Percentiles rank a stretch among this genome's conserved stretches.
Evolutionary conservation across 2,113 vertebrate species (phyloP).

Genomic region (Sturnira hondurensis): DNA sequence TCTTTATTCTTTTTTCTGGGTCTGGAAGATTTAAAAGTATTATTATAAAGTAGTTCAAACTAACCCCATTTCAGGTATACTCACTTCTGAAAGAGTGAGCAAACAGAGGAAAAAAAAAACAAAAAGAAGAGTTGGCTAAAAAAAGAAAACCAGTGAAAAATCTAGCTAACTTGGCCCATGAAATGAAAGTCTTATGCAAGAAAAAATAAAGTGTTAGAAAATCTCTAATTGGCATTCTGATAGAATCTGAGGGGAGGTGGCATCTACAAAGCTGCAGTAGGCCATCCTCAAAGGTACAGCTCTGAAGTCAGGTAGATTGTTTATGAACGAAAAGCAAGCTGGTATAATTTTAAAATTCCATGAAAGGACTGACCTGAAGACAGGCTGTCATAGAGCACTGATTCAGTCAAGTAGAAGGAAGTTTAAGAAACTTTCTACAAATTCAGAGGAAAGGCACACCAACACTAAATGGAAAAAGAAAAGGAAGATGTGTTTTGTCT

Average conservation of each 20-base stretch:
- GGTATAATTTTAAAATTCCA: neutral
- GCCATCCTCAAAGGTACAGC: neutral
- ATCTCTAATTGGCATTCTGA: neutral
- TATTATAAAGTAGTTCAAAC: neutral
- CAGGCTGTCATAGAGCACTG: neutral
- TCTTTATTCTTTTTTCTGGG: neutral
- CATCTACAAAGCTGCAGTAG: neutral
- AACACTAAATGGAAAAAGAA: neutral
- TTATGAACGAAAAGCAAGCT: neutral
- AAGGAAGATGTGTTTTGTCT: neutral
- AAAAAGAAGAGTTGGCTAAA: neutral
- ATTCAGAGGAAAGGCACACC: neutral
- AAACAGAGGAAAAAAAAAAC: neutral
- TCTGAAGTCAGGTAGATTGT: neutral
- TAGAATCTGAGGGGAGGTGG: neutral
- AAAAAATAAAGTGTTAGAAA: neutral
- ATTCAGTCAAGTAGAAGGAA: neutral
- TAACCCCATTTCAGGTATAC: neutral
- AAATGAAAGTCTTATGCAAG: neutral
- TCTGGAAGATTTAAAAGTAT: neutral
- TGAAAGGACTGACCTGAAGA: neutral
- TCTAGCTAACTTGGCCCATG: neutral
- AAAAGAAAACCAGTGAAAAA: neutral
- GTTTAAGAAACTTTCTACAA: constrained; percentile 8
- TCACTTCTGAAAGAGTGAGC: neutral